Evolutionary conservation across 2,113 vertebrate genomes (phyloP), one percentile per base, ranked within the genome.

Genomic region (Tychaedon coryphoeus): DNA sequence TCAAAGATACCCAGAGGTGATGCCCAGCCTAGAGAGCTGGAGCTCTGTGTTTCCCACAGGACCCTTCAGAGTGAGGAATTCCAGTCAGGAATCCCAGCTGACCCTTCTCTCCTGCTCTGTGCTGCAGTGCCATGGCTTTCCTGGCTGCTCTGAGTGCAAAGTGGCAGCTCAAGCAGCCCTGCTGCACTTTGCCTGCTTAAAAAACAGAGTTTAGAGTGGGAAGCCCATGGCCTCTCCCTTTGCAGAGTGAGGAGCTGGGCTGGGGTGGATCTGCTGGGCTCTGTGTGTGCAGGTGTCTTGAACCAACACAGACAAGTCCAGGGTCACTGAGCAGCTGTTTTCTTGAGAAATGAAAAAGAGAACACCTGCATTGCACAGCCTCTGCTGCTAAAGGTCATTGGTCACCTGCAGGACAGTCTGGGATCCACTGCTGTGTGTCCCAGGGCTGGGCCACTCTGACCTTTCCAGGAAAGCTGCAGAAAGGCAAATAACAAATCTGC

Each of bases 391-490:
- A 95, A 96, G 94, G 88, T 90, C n/a, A 0, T 13, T 47, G 86
- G 71, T 84, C 79, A 95, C 80, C 83, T 67, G 71, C 86, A 91
- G 76, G 67, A 43, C 15, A 54, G 85, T 43, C 34, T 84, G 33
- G 62, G 80, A 54, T 58, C 10, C 22, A 5, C 81, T 88, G 91
- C 84, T 82, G 34, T 38, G 50, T 42, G 79, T 34, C 73, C 6
- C 45, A 66, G 79, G 28, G 9, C 69, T 48, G 60, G 60, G 53
- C 47, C 86, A 75, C 81, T 40, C 73, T 88, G 90, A 94, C 90
- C 75, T 88, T 95, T 97, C 53, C 74, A 50, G 86, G 76, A 65
- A 56, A 70, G 43, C 80, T 54, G 79, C 91, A 54, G 10, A 61
- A 94, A 90, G 81, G 19, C 75, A 60, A 88, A 36, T 45, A 80